Conservation (phyloP, 2,113 vertebrate genomes). For the Nettapus auritus region DNA sequence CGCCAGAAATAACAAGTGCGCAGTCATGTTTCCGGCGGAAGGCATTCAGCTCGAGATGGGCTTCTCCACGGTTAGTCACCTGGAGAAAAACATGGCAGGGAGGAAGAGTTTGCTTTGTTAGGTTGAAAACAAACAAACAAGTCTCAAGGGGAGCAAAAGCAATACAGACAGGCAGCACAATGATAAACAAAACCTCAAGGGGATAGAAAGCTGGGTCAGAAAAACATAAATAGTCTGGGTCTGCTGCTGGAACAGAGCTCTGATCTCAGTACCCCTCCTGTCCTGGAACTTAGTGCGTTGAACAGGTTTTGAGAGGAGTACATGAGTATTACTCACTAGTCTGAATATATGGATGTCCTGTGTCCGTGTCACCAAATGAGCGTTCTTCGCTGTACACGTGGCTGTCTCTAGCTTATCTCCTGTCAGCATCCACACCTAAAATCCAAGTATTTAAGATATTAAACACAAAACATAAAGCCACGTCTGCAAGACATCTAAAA, state of each 20-base stretch:
- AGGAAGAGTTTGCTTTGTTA: background rate
- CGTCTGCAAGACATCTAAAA: background rate
- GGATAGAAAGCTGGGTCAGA: background rate
- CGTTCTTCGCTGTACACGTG: constrained; percentile 96
- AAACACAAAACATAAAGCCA: background rate
- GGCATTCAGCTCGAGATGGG: constrained; percentile 95
- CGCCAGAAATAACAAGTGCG: constrained; percentile 94
- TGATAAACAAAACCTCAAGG: background rate
- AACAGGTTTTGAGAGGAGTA: background rate
- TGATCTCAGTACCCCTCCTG: background rate
- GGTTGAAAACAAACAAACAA: background rate
- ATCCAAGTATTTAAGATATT: background rate
- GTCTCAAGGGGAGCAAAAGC: background rate
- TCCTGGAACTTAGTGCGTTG: background rate
- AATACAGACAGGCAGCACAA: fast-evolving
- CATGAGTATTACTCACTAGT: constrained; percentile 78
- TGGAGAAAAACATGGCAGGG: constrained; percentile 42
- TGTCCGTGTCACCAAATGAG: constrained; percentile 94
- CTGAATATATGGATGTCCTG: constrained; percentile 96
- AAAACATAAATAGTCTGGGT: background rate
- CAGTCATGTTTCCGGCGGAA: constrained; percentile 97
- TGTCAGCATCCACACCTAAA: constrained; percentile 98
- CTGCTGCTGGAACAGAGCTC: background rate
- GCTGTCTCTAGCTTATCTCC: constrained; percentile 98
- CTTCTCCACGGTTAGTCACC: constrained; percentile 96